Conservation (phyloP, 1,140 invertebrate species). For the Eumaeus atala region DNA sequence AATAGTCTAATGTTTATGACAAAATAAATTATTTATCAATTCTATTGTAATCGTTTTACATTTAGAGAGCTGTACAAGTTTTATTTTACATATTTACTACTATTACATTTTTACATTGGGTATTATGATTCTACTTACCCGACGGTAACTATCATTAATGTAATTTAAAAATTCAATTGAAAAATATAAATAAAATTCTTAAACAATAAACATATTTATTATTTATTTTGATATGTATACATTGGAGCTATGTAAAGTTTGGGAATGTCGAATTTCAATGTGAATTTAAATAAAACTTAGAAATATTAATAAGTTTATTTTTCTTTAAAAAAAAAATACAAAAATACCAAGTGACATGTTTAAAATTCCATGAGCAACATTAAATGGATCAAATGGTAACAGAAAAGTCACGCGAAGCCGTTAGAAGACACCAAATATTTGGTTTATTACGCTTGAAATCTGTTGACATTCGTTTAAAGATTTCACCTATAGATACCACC, state of each 20-base stretch:
- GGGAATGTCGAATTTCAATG: conserved; percentile 11
- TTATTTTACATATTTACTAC: conserved; percentile 30
- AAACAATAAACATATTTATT: not conserved
- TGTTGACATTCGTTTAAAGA: too few species aligned
- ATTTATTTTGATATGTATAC: too few species aligned
- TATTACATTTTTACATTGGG: conserved; percentile 36
- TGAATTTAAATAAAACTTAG: conserved; percentile 65
- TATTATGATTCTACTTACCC: conserved; percentile 51
- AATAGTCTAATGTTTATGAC: too few species aligned
- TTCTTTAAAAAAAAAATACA: conserved; percentile 52
- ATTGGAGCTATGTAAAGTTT: not conserved
- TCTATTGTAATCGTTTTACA: too few species aligned
- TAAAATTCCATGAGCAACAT: not conserved
- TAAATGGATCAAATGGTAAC: too few species aligned
- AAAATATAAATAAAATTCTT: not conserved
- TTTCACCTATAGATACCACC: too few species aligned
- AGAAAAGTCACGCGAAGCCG: too few species aligned
- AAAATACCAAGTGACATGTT: conserved; percentile 21
- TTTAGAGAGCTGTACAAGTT: conserved; percentile 11
- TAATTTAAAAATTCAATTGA: conserved; percentile 2
- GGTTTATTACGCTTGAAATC: too few species aligned
- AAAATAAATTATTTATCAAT: too few species aligned
- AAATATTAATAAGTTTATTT: conserved; percentile 61
- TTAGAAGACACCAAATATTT: too few species aligned
- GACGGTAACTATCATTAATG: conserved; percentile 19